A percentile compares a stretch with the other conserved stretches of the same genome.
Conservation (phyloP, 2,888 invertebrate species). For the Apomyelois bistriatella region DNA sequence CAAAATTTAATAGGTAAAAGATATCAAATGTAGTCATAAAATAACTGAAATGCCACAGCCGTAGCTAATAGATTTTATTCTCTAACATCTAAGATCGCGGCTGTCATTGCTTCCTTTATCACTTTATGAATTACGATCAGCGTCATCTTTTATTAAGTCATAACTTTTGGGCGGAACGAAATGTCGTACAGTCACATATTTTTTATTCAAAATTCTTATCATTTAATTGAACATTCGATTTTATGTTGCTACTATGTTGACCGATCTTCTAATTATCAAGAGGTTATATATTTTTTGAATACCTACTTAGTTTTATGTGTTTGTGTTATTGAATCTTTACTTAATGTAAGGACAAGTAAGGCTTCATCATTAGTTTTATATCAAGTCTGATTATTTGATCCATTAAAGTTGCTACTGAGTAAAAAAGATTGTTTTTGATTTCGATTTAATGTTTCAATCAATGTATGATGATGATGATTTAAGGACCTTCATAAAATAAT, state of each 20-base stretch:
- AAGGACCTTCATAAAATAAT: not conserved
- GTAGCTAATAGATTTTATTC: constrained; percentile 59
- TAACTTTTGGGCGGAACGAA: constrained; percentile 66
- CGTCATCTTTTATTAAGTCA: constrained; percentile 64
- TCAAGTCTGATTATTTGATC: constrained; percentile 25
- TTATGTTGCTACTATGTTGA: constrained; percentile 28
- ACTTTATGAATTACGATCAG: constrained; percentile 52
- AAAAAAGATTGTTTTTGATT: constrained; percentile 8
- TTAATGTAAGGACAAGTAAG: constrained; percentile 29
- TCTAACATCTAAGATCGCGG: constrained; percentile 39
- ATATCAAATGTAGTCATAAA: no score
- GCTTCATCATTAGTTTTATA: constrained; percentile 31
- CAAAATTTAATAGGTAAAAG: no score
- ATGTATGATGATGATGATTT: no score
- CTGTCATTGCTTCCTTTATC: constrained; percentile 58
- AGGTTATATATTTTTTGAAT: not conserved
- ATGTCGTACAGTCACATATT: constrained; percentile 33
- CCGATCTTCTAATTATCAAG: constrained; percentile 27
- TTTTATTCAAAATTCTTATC: constrained; percentile 45
- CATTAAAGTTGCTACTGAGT: constrained; percentile 21
- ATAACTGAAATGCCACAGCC: constrained; percentile 21
- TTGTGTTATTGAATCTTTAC: constrained; percentile 24
- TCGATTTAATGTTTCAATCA: constrained; percentile 13
- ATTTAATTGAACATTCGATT: constrained; percentile 40
- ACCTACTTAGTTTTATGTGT: not conserved